Evolutionary conservation across 1,140 invertebrate species (phyloP).

Genomic region (Venustaconcha ellipsiformis): DNA sequence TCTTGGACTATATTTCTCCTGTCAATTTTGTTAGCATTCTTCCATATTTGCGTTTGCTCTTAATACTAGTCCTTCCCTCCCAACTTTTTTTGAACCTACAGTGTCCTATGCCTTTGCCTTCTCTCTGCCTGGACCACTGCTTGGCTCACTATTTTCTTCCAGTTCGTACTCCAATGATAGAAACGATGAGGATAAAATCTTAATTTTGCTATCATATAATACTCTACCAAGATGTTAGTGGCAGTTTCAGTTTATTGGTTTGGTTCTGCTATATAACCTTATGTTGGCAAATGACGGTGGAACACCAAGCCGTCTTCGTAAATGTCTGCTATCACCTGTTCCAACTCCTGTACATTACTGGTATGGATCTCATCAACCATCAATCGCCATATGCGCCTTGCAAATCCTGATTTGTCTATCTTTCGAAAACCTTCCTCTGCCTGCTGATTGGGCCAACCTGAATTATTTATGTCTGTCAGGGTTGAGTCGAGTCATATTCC

Average conservation of each 20-base stretch:
- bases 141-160: conserved; percentile 12
- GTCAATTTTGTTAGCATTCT: neutral
- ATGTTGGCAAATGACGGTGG: conserved; percentile 26
- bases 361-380: conserved; percentile 11
- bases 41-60: neutral
- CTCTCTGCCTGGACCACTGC: conserved; percentile 7
- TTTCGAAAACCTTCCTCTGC: neutral
- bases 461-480: too few relatives aligned
- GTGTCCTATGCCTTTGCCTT: conserved; percentile 3
- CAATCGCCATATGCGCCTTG: conserved; percentile 19
- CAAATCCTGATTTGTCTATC: conserved; percentile 11
- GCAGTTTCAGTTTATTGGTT: conserved; percentile 20
- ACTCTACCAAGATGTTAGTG: conserved; percentile 15
- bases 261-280: conserved; percentile 16
- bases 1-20: too few relatives aligned
- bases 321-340: neutral
- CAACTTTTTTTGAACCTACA: neutral
- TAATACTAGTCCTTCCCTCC: neutral
- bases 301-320: conserved; percentile 1
- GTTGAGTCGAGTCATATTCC: too few relatives aligned
- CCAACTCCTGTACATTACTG: neutral
- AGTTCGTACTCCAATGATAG: conserved; percentile 10
- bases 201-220: conserved; percentile 18
- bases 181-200: neutral
- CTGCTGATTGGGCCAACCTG: too few relatives aligned